Base-by-base conservation (phyloP, 2,888 invertebrate genomes). In the Eurytoma californica region DNA sequence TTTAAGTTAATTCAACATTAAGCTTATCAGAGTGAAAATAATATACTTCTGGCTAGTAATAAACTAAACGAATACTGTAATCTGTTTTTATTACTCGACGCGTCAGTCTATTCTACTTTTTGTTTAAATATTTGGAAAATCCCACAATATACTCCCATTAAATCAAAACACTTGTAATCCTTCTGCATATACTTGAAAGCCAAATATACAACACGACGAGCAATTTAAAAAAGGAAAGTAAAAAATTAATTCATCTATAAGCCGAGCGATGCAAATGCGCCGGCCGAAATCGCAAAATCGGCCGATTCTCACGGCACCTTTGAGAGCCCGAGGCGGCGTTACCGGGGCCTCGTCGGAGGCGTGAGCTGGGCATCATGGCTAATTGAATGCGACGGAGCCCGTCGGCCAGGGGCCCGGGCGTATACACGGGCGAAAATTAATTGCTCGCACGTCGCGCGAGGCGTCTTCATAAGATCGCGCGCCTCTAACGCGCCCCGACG, bases 361-460 rank as follows among this genome's bases (percentile, higher is more conserved):
- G 74, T 65, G 79, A 79, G 69, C 65, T 60, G 53, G 30, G 70
- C 79, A 66, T 73, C 80, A 24, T 55, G 20, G 28, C 76, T 80
- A 80, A 80, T 80, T 80, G 80, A 80, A 80, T 63, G 68, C 68
- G 80, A 77, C 76, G 68, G 49, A 30, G 16, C 39, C 18, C 66
- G 20, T 53, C 53, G 14, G 16, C 14, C 60, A 0, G 24, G 2
- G 14, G 13, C 63, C 9, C 63, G 18, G 3, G 13, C 9, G 13
- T 51, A n/a, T 47, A 51, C 47, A 69, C 61, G 28, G 77, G 80
- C 72, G 80, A 80, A 74, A 80, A 80, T 80, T 80, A 80, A 80
- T 80, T 80, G 74, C 77, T 66, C 69, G 47, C 69, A 61, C 76
- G 70, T 68, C 51, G 53, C 39, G 28, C 20, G 20, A 73, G 51